Evolutionary conservation across 53 echinoderm and acorn worm species (phyloP).

Genomic region (Stichopus horrens): DNA sequence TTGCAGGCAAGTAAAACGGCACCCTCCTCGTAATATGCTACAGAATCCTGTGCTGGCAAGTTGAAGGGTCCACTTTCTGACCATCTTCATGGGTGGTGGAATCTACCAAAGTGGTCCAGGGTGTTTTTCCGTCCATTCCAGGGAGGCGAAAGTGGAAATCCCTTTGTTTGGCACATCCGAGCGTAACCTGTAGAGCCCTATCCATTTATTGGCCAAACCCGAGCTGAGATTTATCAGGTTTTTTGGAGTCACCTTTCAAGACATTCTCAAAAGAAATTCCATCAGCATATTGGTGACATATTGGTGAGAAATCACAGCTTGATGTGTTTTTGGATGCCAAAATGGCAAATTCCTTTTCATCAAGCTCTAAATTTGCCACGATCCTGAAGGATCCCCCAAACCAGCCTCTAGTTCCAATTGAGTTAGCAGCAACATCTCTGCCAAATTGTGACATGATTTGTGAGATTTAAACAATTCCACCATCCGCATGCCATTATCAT

Average conservation of each 20-base stretch:
- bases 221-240: conserved; percentile 15
- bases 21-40: neutral
- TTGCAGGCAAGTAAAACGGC: neutral
- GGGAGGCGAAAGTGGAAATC: no score
- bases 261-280: conserved; percentile 11
- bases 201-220: conserved; percentile 26
- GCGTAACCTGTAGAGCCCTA: conserved; percentile 29
- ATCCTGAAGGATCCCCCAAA: neutral
- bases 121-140: no score
- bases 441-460: neutral
- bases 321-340: neutral
- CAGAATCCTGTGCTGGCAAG: no score
- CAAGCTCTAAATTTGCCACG: neutral
- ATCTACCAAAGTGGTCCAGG: no score
- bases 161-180: neutral
- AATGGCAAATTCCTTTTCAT: neutral
- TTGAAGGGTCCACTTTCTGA: neutral
- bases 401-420: conserved; percentile 14
- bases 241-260: conserved; percentile 12
- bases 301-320: neutral
- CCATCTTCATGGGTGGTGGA: no score
- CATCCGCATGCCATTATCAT: conserved; percentile 20
- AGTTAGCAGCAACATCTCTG: neutral
- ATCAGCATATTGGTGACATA: neutral
- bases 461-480: neutral